A percentile compares a stretch with the other conserved stretches of the same genome.
These are phyloP conservation scores for Yponomeuta malinellus DNA, from an alignment of 2,888 invertebrate genomes.

Conservation along the genomic window DNA sequence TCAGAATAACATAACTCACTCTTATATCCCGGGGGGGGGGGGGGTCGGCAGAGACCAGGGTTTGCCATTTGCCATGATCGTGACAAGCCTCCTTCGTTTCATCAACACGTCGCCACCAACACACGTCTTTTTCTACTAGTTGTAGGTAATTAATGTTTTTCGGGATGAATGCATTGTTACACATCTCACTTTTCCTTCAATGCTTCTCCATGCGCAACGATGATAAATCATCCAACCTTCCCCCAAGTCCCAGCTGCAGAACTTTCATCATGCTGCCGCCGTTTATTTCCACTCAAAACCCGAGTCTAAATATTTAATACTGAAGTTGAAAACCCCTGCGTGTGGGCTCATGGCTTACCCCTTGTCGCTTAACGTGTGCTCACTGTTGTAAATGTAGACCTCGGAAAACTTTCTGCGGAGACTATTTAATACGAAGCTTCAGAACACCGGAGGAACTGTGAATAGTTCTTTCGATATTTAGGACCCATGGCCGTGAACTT, in stretches of 20 bases:
- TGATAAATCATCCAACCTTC: neutral
- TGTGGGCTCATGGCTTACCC: neutral
- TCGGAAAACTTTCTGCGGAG: neutral
- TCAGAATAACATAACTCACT: no score
- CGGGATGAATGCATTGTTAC: no score
- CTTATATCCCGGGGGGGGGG: no score
- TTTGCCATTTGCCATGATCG: no score
- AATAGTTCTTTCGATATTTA: no score
- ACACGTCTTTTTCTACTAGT: no score
- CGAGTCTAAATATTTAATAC: neutral
- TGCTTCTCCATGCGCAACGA: neutral
- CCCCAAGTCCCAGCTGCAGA: neutral
- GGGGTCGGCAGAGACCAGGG: no score
- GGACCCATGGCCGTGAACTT: no score
- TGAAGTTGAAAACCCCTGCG: neutral
- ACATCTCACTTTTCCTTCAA: no score
- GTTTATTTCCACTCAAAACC: neutral
- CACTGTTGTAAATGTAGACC: neutral
- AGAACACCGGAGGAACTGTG: neutral
- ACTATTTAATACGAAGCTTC: neutral
- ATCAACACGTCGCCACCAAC: no score
- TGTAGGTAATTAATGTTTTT: no score
- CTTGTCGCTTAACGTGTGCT: neutral
- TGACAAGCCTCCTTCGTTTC: no score
- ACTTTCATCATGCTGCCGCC: neutral